A percentile compares a stretch with the other conserved stretches of the same genome.
These are phyloP conservation scores for Gobionotothen gibberifrons DNA, from an alignment of 2,797 vertebrate species.

Conservation along the genomic window DNA sequence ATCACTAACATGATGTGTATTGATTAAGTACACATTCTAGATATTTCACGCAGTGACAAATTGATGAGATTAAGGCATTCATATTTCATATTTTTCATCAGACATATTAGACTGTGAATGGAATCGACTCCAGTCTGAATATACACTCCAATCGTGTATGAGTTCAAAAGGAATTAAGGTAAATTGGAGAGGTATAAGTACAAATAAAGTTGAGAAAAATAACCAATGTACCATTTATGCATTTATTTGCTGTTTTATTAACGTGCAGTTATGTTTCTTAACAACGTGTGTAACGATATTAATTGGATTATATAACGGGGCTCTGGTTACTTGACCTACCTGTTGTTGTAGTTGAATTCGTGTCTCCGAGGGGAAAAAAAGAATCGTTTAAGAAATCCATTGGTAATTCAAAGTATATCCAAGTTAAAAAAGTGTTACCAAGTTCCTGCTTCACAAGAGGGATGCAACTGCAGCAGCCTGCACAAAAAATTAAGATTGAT, in stretches of 20 bases:
- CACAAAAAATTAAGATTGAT: neutral
- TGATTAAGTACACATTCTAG: neutral
- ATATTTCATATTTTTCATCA: neutral
- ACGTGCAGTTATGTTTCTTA: too few relatives aligned
- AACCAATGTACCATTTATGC: neutral
- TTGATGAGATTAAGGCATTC: neutral
- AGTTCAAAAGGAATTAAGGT: neutral
- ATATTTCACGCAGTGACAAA: neutral
- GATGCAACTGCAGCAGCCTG: neutral
- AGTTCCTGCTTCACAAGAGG: neutral
- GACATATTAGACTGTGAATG: neutral
- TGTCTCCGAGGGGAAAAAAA: conserved; percentile 39
- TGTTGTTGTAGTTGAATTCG: conserved; percentile 63
- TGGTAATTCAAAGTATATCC: conserved; percentile 21
- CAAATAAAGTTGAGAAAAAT: too few relatives aligned
- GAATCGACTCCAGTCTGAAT: conserved; percentile 13
- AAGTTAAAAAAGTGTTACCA: conserved; percentile 9
- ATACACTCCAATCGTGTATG: neutral
- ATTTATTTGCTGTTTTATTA: neutral
- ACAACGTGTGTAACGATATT: neutral
- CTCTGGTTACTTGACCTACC: conserved; percentile 46
- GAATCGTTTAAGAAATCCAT: conserved; percentile 76
- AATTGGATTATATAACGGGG: neutral
- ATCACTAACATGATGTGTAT: neutral
- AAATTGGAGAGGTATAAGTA: neutral